Evolutionary conservation across 1,140 invertebrate species (phyloP).

Genomic region (Platyura marginata): DNA sequence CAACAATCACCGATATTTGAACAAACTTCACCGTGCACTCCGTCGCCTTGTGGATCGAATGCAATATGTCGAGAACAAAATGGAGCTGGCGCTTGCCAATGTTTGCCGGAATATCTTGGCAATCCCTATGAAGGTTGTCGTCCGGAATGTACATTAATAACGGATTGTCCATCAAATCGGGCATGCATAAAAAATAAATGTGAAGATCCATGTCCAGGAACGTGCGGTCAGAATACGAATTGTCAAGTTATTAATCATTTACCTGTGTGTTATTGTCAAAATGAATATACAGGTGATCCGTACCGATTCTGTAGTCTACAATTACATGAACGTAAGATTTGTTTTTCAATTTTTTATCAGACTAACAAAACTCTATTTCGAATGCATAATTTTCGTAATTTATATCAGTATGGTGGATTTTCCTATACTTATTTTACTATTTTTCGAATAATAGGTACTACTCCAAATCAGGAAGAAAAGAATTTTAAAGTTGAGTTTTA

Average conservation of each 20-base stretch:
- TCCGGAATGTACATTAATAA: conserved; percentile 58
- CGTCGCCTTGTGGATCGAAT: conserved; percentile 56
- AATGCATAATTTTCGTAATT: too few species aligned
- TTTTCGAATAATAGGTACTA: too few species aligned
- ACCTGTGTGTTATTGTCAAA: conserved; percentile 57
- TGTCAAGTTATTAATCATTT: conserved; percentile 69
- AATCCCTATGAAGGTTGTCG: conserved; percentile 49
- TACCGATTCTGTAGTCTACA: conserved; percentile 46
- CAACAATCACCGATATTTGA: conserved; percentile 37
- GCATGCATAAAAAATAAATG: conserved; percentile 60
- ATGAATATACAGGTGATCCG: conserved; percentile 57
- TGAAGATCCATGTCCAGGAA: conserved; percentile 60
- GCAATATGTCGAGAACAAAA: conserved; percentile 44
- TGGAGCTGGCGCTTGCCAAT: conserved; percentile 53
- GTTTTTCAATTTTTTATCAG: too few species aligned
- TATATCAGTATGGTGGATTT: too few species aligned
- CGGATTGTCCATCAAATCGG: conserved; percentile 57
- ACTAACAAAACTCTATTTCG: too few species aligned
- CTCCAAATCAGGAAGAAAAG: too few species aligned
- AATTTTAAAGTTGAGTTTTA: too few species aligned
- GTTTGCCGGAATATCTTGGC: conserved; percentile 47
- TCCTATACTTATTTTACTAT: too few species aligned
- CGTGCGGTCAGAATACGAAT: conserved; percentile 59
- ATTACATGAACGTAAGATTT: conserved; percentile 31
- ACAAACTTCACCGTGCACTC: conserved; percentile 39